Evolutionary conservation across 2,797 vertebrate genomes (phyloP).

Genomic region (Champsocephalus esox): DNA sequence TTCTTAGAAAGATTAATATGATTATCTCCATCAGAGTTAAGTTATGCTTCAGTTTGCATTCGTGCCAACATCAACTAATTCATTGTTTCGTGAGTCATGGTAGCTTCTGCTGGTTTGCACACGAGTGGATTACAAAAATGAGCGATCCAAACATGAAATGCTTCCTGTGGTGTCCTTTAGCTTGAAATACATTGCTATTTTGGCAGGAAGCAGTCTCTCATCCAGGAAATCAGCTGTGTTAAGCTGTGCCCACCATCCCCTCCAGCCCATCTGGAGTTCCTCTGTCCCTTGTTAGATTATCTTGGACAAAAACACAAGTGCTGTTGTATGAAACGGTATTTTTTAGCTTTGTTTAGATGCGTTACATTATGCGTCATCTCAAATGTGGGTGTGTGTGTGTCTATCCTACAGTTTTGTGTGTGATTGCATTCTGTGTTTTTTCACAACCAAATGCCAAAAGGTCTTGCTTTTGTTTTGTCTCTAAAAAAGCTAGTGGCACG

Average conservation of each 20-base stretch:
- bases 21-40: background rate
- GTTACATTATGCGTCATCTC: slow-evolving; percentile 1
- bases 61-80: slow-evolving; percentile 12
- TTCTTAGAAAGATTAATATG: too few relatives aligned
- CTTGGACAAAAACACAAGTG: slow-evolving; percentile 17
- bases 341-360: slow-evolving; percentile 7
- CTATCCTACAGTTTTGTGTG: background rate
- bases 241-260: slow-evolving; percentile 49
- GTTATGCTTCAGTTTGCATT: slow-evolving; percentile 11
- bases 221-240: slow-evolving; percentile 61
- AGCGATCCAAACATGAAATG: slow-evolving; percentile 52
- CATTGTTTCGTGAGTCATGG: slow-evolving; percentile 29
- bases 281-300: slow-evolving; percentile 37
- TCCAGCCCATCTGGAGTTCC: slow-evolving; percentile 43
- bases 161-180: slow-evolving; percentile 50
- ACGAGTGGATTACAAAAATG: slow-evolving; percentile 32
- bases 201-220: slow-evolving; percentile 48
- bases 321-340: background rate
- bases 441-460: slow-evolving; percentile 19
- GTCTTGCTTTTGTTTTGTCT: slow-evolving; percentile 42
- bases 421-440: slow-evolving; percentile 1
- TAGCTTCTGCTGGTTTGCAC: slow-evolving; percentile 14
- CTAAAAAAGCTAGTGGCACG: slow-evolving; percentile 39
- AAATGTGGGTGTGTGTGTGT: background rate
- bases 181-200: slow-evolving; percentile 54